Evolutionary conservation across 2,888 invertebrate genomes (phyloP).

Genomic region (Hyles lineata): DNA sequence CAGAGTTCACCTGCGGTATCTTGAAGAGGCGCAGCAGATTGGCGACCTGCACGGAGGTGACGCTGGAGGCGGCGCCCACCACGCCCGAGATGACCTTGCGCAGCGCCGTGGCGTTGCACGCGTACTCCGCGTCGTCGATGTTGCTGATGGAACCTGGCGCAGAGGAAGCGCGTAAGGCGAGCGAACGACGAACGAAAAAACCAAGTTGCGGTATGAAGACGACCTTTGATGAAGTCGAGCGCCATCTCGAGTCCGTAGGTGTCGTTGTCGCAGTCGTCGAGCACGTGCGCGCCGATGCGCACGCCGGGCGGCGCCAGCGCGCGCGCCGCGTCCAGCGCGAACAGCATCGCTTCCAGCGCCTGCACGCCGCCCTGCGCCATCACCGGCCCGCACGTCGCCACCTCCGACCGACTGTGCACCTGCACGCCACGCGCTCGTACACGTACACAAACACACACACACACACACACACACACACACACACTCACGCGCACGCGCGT

Average conservation of each 20-base stretch:
- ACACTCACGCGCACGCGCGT: neutral
- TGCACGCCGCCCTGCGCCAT: conserved; percentile 95
- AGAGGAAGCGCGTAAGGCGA: neutral
- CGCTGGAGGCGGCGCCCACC: conserved; percentile 88
- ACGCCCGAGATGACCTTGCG: conserved; percentile 61
- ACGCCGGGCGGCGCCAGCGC: conserved; percentile 88
- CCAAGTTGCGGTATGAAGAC: neutral
- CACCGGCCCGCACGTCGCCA: conserved; percentile 92
- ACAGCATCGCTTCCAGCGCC: conserved; percentile 95
- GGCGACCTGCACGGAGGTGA: conserved; percentile 98
- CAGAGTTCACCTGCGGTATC: conserved; percentile 89
- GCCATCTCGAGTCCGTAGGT: conserved; percentile 97
- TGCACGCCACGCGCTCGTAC: conserved; percentile 66
- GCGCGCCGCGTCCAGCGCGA: conserved; percentile 91
- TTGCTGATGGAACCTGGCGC: conserved; percentile 95
- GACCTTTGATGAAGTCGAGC: conserved; percentile 96
- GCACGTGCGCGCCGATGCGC: conserved; percentile 91
- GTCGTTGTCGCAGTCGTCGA: conserved; percentile 97
- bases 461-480: conserved; percentile 15
- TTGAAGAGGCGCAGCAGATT: conserved; percentile 93
- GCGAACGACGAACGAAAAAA: neutral
- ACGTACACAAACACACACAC: neutral
- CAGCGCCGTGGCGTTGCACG: conserved; percentile 90
- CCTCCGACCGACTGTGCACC: conserved; percentile 92
- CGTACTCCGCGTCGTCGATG: conserved; percentile 94